These are phyloP conservation scores for Eupelmus urozonus DNA, from an alignment of 2,888 invertebrate genomes.

Conservation along the genomic window DNA sequence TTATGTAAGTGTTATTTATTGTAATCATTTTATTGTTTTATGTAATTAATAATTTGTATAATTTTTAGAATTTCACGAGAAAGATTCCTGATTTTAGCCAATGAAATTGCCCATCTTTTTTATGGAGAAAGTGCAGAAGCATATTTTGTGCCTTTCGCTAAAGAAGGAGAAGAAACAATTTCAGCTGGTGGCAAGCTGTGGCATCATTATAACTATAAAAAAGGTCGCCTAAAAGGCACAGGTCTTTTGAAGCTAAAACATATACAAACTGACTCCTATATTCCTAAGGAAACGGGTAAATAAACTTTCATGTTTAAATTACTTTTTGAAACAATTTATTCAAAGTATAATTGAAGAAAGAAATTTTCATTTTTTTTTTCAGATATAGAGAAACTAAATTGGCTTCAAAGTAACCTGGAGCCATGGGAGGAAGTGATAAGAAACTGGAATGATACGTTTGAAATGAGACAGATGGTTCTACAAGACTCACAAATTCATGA, in stretches of 20 bases:
- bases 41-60: not conserved
- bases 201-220: slow-evolving; percentile 4
- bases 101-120: not conserved
- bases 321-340: no score
- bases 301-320: no score
- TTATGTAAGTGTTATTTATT: slow-evolving; percentile 9
- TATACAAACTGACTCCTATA: not conserved
- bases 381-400: slow-evolving; percentile 1
- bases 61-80: not conserved
- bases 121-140: not conserved
- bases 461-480: not conserved
- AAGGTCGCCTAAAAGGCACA: not conserved
- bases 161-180: not conserved
- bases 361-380: not conserved
- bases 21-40: not conserved
- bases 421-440: not conserved
- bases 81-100: not conserved
- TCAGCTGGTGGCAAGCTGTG: slow-evolving; percentile 2
- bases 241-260: not conserved
- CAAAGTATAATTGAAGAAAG: no score
- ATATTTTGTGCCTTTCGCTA: not conserved
- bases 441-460: not conserved
- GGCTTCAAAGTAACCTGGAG: not conserved
- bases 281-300: not conserved
- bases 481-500: not conserved